Base-by-base conservation (phyloP, 2,113 vertebrate genomes). In the Ictalurus furcatus region DNA sequence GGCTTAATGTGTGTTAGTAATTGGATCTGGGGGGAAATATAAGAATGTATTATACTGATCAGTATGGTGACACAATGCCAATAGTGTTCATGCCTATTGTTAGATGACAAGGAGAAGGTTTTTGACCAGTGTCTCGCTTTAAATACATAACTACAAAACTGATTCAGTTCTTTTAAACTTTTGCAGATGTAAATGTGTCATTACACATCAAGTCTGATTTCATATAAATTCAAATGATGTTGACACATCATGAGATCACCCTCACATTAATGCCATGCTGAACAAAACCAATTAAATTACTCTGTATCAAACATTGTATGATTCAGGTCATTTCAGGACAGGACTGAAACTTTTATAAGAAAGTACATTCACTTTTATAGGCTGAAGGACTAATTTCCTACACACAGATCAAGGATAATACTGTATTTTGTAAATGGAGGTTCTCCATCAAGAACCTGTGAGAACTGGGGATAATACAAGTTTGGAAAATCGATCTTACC, bases 1-100 rank as follows among this genome's bases (percentile, higher is more conserved):
- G 58, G 69, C 93, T 92, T 93, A 92, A 88, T 90, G 88, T 84
- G 30, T 6, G 7, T 67, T 8, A 58, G n/a, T 89, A 90, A 92
- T 90, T 73, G 12, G 81, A 91, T 92, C 79, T 63, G 8, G 44
- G 76, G 56, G 37, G 89, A 74, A 82, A 89, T 67, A 69, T 61
- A 81, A 88, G 84, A 92, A 90, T 90, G 74, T 78, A 89, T 91
- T 88, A 88, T 54, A 69, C 25, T 88, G 56, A 58, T 37, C 52
- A 84, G 48, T 73, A 80, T 76, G 25, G 67, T 74, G 37, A 73
- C 28, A 40, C 73, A 84, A 80, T 84, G 69, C 83, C 88, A 90
- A 74, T 67, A 78, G 52, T 63, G 6, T 54, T 52, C 69, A 25
- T 87, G 56, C 37, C 37, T 21, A 87, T 79, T 89, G 88, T 85